phyloP scores from a whole-genome alignment of 2,888 invertebrate genomes.

The Strigamia crassipes region DNA sequence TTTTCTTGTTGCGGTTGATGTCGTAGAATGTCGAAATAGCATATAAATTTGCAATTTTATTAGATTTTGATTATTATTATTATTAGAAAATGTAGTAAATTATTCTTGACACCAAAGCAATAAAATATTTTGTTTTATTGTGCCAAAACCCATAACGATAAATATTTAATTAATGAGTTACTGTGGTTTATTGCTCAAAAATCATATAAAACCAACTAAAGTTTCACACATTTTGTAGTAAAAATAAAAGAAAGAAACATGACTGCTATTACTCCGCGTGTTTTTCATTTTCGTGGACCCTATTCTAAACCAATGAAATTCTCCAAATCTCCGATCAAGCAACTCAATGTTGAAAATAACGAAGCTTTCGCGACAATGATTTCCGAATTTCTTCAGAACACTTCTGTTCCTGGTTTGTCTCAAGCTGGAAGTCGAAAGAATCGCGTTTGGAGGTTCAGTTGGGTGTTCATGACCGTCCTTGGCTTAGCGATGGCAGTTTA shows the following conservation, averaged over 20 bases:
- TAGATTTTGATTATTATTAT: no score
- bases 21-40: no score
- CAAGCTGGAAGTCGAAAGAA: slow-evolving; percentile 31
- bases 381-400: slow-evolving; percentile 7
- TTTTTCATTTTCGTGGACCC: not conserved
- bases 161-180: not conserved
- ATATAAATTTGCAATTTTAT: no score
- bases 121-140: not conserved
- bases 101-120: not conserved
- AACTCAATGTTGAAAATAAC: not conserved
- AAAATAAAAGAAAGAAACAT: no score
- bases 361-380: not conserved
- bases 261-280: not conserved
- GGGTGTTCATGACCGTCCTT: not conserved
- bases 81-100: not conserved
- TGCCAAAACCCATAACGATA: not conserved
- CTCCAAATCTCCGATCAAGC: not conserved
- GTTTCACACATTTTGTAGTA: no score
- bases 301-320: not conserved
- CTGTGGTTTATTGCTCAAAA: not conserved
- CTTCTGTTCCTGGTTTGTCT: slow-evolving; percentile 23
- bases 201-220: not conserved
- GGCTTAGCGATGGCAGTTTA: slow-evolving; percentile 3
- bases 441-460: not conserved
- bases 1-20: no score